Conservation (phyloP, 2,113 vertebrate species). For the Bubo scandiacus region DNA sequence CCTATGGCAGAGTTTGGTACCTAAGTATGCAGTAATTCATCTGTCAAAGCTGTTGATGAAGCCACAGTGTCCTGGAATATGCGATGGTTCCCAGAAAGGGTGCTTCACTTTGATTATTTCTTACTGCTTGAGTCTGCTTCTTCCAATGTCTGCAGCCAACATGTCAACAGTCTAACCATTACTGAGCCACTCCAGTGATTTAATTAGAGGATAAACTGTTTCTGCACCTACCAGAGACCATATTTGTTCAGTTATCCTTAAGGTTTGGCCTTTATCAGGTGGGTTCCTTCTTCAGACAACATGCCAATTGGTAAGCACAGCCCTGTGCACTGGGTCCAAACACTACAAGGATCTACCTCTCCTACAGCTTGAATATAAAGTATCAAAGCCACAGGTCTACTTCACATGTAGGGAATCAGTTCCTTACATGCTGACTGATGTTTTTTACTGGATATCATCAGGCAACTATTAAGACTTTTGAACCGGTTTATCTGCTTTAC, state of each 20-base stretch:
- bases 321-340: not conserved
- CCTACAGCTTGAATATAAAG: not conserved
- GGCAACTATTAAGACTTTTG: not conserved
- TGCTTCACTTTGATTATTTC: not conserved
- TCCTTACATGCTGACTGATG: not conserved
- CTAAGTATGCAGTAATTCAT: not conserved
- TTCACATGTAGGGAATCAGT: not conserved
- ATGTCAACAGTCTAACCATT: not conserved
- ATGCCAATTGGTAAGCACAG: not conserved
- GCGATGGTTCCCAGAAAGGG: not conserved
- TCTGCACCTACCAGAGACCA: not conserved
- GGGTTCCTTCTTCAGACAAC: not conserved
- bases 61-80: not conserved
- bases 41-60: not conserved
- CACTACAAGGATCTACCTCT: not conserved
- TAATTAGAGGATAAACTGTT: not conserved
- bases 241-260: not conserved
- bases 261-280: not conserved
- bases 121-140: not conserved
- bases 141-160: not conserved
- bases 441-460: not conserved
- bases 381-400: not conserved
- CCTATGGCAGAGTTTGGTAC: not conserved
- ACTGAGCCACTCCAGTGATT: not conserved
- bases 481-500: conserved; percentile 3